Evolutionary conservation across 2,888 invertebrate species (phyloP).

Genomic region (Antitype chi): DNA sequence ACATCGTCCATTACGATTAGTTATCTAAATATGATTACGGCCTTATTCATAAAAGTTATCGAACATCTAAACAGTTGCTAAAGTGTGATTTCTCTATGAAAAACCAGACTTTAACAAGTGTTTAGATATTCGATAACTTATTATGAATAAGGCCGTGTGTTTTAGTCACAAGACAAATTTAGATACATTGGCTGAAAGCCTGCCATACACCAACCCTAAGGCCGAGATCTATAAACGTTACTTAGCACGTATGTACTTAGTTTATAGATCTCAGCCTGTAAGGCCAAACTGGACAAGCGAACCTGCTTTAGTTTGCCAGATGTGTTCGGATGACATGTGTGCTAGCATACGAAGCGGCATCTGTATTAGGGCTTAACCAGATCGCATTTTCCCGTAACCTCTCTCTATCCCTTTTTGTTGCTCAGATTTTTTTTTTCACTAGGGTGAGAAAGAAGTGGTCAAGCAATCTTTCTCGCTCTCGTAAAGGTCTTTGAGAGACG

Average conservation of each 20-base stretch:
- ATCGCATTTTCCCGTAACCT: background rate
- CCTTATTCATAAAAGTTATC: too few relatives aligned
- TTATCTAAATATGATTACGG: slow-evolving; percentile 4
- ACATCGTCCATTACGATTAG: background rate
- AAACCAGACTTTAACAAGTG: too few relatives aligned
- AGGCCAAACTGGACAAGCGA: background rate
- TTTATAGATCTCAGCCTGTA: background rate
- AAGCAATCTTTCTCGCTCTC: background rate
- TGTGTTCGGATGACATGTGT: background rate
- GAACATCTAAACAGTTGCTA: too few relatives aligned
- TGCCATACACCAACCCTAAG: background rate
- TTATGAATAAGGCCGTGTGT: too few relatives aligned
- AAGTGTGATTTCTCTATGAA: too few relatives aligned
- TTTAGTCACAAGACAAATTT: slow-evolving; percentile 12
- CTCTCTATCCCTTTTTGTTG: background rate
- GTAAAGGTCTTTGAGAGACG: background rate
- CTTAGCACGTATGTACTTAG: background rate
- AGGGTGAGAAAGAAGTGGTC: background rate
- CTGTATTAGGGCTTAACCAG: background rate
- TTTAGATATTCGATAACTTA: too few relatives aligned
- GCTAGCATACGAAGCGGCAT: background rate
- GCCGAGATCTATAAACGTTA: background rate
- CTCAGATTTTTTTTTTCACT: background rate
- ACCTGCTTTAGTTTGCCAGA: background rate
- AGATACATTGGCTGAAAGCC: background rate